Evolutionary conservation across 2,888 invertebrate species (phyloP).

Genomic region (Zhengitettix transpicula): DNA sequence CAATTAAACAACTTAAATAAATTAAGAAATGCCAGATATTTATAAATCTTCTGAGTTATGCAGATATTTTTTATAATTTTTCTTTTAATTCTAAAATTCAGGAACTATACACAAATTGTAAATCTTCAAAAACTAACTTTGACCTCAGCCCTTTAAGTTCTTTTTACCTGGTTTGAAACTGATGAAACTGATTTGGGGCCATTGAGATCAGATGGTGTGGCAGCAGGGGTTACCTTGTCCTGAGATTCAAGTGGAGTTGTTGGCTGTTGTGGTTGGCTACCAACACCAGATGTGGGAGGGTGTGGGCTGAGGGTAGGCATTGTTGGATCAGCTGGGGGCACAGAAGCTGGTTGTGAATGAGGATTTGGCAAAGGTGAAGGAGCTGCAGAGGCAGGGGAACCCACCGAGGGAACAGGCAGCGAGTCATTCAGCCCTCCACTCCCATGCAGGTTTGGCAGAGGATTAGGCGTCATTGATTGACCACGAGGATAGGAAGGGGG

Average conservation of each 20-base stretch:
- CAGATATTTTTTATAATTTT: too few relatives aligned
- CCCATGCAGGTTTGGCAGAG: conserved; percentile 8
- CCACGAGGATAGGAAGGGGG: conserved; percentile 50
- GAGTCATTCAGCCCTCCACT: conserved; percentile 4
- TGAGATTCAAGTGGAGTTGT: conserved; percentile 14
- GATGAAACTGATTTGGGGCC: conserved; percentile 26
- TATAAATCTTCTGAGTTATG: too few relatives aligned
- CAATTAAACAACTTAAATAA: too few relatives aligned
- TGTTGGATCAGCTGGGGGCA: conserved; percentile 44
- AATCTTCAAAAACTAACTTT: too few relatives aligned
- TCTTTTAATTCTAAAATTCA: too few relatives aligned
- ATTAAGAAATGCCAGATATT: too few relatives aligned
- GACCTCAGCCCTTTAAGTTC: background rate
- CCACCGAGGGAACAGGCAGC: conserved; percentile 36
- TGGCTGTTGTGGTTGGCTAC: conserved; percentile 12
- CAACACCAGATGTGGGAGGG: conserved; percentile 28
- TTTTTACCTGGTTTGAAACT: conserved; percentile 23
- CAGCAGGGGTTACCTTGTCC: conserved; percentile 21
- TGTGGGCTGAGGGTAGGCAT: conserved; percentile 62
- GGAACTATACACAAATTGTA: too few relatives aligned
- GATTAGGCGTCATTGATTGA: conserved; percentile 19
- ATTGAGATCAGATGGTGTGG: conserved; percentile 22
- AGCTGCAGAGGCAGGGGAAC: conserved; percentile 46
- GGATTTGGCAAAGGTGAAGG: conserved; percentile 54
- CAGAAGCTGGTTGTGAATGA: conserved; percentile 52